phyloP scores from a whole-genome alignment of 2,113 vertebrate species.

The Toxotes chatareus region DNA sequence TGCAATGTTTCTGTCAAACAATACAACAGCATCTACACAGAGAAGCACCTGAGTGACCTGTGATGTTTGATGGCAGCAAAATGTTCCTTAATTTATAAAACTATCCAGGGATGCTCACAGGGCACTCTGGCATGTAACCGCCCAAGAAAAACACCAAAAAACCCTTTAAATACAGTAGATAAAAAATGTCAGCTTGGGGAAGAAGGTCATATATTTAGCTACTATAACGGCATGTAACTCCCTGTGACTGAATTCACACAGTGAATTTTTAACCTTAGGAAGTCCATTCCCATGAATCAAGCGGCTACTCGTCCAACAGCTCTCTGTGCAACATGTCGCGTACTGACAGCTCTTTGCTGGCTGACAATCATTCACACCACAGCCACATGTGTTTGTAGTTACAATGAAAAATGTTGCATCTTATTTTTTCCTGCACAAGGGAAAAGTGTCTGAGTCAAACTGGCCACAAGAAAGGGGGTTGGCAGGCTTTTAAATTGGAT shows the following conservation, averaged over 20 bases:
- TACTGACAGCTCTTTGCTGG: conserved; percentile 23
- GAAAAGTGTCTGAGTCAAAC: conserved; percentile 22
- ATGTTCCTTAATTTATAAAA: neutral
- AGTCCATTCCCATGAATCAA: neutral
- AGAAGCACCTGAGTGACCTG: neutral
- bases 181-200: neutral
- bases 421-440: conserved; percentile 20
- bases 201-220: neutral
- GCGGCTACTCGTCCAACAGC: neutral
- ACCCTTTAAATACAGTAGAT: neutral
- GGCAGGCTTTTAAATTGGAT: neutral
- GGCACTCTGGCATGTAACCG: neutral
- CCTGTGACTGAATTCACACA: neutral
- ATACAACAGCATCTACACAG: neutral
- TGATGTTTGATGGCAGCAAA: neutral
- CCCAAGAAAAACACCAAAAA: neutral
- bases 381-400: conserved; percentile 48
- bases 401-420: conserved; percentile 33
- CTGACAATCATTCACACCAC: conserved; percentile 22
- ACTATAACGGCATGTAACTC: neutral
- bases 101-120: neutral
- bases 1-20: conserved; percentile 5
- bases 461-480: neutral
- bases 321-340: conserved; percentile 11
- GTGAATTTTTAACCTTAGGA: neutral